Evolutionary conservation across 2,113 vertebrate genomes (phyloP).

Genomic region (Acanthisitta chloris): DNA sequence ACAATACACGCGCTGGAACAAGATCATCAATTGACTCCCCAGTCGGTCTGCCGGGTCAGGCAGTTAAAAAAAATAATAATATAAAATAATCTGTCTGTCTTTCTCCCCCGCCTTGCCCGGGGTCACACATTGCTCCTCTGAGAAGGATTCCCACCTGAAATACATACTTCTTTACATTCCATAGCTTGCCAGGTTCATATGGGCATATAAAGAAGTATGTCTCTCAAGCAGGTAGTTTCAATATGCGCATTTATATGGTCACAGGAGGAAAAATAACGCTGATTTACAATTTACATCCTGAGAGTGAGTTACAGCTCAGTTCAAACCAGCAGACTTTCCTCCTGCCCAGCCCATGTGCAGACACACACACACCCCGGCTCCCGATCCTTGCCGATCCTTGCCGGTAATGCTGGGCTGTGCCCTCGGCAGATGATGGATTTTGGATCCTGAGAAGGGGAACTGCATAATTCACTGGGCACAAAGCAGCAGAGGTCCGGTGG

Average conservation of each 20-base stretch:
- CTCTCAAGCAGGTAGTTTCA: conserved; percentile 87
- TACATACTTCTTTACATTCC: conserved; percentile 99
- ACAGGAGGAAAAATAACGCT: conserved; percentile 62
- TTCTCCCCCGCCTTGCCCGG: not conserved
- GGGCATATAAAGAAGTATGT: conserved; percentile 99
- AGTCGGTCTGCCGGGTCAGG: conserved; percentile 68
- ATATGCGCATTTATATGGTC: conserved; percentile 59
- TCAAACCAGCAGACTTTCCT: conserved; percentile 30
- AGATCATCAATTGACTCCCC: conserved; percentile 81
- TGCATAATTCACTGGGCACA: not conserved
- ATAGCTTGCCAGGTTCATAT: conserved; percentile 97
- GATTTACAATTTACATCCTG: conserved; percentile 60
- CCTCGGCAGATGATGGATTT: not conserved
- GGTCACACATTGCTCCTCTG: conserved; percentile 60
- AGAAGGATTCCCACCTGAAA: conserved; percentile 84
- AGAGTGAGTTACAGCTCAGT: conserved; percentile 40
- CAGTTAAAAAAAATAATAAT: conserved; percentile 1
- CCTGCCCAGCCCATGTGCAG: conserved; percentile 36
- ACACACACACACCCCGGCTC: not conserved
- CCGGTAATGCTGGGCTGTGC: not conserved
- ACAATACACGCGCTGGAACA: conserved; percentile 87
- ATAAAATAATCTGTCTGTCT: conserved; percentile 52
- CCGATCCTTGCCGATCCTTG: not conserved
- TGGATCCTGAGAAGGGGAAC: not conserved
- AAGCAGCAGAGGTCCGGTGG: not conserved